A percentile compares a stretch with the other conserved stretches of the same genome.
Conservation (phyloP, 2,888 invertebrate species). For the Nudaria mundana region DNA sequence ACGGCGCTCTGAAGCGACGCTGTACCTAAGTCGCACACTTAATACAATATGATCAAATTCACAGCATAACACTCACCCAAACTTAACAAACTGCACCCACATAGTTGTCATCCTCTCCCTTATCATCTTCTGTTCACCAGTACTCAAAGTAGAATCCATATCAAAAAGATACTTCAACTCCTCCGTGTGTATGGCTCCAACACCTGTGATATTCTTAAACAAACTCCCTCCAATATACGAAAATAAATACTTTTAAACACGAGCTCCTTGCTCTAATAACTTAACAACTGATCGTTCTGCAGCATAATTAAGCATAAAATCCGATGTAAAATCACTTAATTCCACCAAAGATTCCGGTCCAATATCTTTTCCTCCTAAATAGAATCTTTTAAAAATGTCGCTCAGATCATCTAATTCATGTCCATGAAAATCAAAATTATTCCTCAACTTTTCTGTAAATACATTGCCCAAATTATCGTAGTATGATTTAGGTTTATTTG, state of each 20-base stretch:
- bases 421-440: slow-evolving; percentile 5
- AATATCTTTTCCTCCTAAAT: slow-evolving; percentile 36
- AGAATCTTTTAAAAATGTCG: slow-evolving; percentile 30
- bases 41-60: too few relatives aligned
- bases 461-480: slow-evolving; percentile 15
- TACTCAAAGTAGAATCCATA: slow-evolving; percentile 8
- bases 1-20: too few relatives aligned
- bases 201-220: slow-evolving; percentile 34
- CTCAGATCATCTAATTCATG: slow-evolving; percentile 26
- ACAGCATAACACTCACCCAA: too few relatives aligned
- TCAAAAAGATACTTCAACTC: slow-evolving; percentile 44
- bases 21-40: too few relatives aligned
- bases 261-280: slow-evolving; percentile 35
- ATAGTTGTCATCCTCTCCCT: slow-evolving; percentile 43
- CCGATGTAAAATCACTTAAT: slow-evolving; percentile 40
- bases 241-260: slow-evolving; percentile 43
- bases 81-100: slow-evolving; percentile 56
- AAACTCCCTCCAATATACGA: slow-evolving; percentile 41
- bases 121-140: slow-evolving; percentile 39
- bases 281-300: slow-evolving; percentile 39
- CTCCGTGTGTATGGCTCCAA: slow-evolving; percentile 43
- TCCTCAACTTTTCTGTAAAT: slow-evolving; percentile 14
- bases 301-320: slow-evolving; percentile 39
- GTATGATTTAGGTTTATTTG: slow-evolving; percentile 26
- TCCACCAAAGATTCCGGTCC: slow-evolving; percentile 35